Conservation (phyloP, 2,113 vertebrate genomes). For the Amia ocellicauda region DNA sequence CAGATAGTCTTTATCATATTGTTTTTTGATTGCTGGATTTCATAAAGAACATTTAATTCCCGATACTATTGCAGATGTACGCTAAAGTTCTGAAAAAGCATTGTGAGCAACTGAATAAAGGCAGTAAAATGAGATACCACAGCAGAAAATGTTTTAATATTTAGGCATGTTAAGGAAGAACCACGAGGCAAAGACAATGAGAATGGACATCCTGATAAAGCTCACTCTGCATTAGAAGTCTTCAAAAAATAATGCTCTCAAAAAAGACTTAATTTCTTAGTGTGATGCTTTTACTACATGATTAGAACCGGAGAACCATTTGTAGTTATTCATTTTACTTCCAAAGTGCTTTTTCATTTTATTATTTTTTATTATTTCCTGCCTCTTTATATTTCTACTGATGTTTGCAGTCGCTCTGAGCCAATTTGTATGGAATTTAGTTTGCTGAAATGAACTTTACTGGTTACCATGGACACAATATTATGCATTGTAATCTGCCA, state of each 20-base stretch:
- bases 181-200: too few species aligned
- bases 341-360: constrained; percentile 29
- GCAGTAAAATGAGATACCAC: too few species aligned
- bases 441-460: constrained; percentile 49
- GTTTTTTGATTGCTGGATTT: constrained; percentile 55
- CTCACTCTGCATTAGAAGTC: constrained; percentile 38
- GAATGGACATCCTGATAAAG: constrained; percentile 23
- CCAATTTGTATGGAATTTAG: constrained; percentile 44
- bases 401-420: constrained; percentile 31
- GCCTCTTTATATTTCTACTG: constrained; percentile 45
- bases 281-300: too few species aligned
- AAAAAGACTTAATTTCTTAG: constrained; percentile 44
- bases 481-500: not conserved
- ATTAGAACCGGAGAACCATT: too few species aligned
- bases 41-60: constrained; percentile 56
- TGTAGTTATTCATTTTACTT: constrained; percentile 3
- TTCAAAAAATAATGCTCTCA: constrained; percentile 21
- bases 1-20: constrained; percentile 62
- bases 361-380: constrained; percentile 41
- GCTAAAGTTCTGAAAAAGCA: too few species aligned
- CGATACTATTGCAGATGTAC: constrained; percentile 50
- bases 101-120: too few species aligned
- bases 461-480: constrained; percentile 36
- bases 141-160: too few species aligned
- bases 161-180: too few species aligned